A percentile compares a stretch with the other conserved stretches of the same genome.
Conservation (phyloP, 2,888 invertebrate genomes). For the Mayetiola destructor region DNA sequence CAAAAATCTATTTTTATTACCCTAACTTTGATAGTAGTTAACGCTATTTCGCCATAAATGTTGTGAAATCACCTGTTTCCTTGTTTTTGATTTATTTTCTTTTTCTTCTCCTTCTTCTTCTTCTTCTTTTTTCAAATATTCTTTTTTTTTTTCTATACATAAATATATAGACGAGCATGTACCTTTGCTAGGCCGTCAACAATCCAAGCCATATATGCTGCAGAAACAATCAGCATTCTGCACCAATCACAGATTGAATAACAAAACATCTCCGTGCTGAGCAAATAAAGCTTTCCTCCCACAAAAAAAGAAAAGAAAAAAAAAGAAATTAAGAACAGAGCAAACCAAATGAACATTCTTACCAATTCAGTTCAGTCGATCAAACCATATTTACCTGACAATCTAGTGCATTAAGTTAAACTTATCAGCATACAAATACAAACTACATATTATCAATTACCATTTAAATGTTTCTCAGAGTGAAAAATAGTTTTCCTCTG, state of each 20-base stretch:
- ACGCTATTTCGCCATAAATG: too few species aligned
- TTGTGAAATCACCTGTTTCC: not conserved
- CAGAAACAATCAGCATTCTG: conserved; percentile 18
- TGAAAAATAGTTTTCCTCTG: too few species aligned
- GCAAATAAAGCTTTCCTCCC: not conserved
- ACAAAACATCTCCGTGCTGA: conserved; percentile 23
- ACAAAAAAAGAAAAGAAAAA: conserved; percentile 13
- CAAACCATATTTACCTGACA: too few species aligned
- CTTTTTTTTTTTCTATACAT: conserved; percentile 25
- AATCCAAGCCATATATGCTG: conserved; percentile 20
- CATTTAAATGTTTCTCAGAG: not conserved
- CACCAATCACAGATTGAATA: conserved; percentile 17
- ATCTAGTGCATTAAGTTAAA: too few species aligned
- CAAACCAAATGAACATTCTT: not conserved
- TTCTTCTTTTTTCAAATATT: conserved; percentile 22
- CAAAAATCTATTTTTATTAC: too few species aligned
- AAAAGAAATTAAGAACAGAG: not conserved
- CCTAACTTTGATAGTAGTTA: too few species aligned
- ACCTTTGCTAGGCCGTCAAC: conserved; percentile 38
- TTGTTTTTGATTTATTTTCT: conserved; percentile 21
- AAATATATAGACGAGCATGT: conserved; percentile 42
- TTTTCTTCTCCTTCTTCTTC: conserved; percentile 25
- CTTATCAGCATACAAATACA: too few species aligned
- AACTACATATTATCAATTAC: not conserved
- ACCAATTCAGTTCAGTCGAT: too few species aligned